Base-by-base conservation (phyloP, 2,113 vertebrate species). In the Heliornis fulica region DNA sequence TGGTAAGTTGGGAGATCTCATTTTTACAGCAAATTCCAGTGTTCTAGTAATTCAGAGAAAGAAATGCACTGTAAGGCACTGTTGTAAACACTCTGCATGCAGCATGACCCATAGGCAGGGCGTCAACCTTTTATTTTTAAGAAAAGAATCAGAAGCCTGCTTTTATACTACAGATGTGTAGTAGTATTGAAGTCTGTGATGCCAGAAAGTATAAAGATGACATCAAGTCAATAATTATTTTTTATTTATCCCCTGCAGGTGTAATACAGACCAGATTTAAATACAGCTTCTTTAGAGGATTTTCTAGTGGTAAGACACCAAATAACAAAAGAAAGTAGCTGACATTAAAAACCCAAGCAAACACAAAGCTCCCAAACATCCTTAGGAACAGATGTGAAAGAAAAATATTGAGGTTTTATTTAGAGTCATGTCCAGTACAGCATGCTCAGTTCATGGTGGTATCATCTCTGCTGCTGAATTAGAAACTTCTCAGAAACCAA, bases 401-500 rank as follows among this genome's bases (percentile, higher is more conserved):
- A 56, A 87, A 79, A 87, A 76, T 60, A 65, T 2, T 28, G 40
- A 61, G 36, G 32, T 22, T 54, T 84, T 72, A 70, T 89, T 66
- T 61, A 54, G 75, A 89, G 11, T 41, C 4, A 2, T 53, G 31
- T 10, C 45, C 43, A 22, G 68, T 34, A 57, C 7, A 43, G 41
- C 26, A 32, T 9, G 72, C 31, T 76, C 36, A 66, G 36, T 21
- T 94, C 57, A n/a, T 18, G 32, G 64, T 86, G 85, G 85, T 75
- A 81, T 75, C 46, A 7, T n/a, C 50, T 87, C 69, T 68, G 72
- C 83, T 81, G 72, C 69, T 95, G 94, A 96, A 75, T 94, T 95
- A 97, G 91, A 94, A 95, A 95, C 94, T 79, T 93, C 76, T 96
- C 94, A 90, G 60, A 95, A 96, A 90, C 51, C 76, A 90, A 90